Conservation (phyloP, 2,888 invertebrate genomes). For the Odontothrips loti region DNA sequence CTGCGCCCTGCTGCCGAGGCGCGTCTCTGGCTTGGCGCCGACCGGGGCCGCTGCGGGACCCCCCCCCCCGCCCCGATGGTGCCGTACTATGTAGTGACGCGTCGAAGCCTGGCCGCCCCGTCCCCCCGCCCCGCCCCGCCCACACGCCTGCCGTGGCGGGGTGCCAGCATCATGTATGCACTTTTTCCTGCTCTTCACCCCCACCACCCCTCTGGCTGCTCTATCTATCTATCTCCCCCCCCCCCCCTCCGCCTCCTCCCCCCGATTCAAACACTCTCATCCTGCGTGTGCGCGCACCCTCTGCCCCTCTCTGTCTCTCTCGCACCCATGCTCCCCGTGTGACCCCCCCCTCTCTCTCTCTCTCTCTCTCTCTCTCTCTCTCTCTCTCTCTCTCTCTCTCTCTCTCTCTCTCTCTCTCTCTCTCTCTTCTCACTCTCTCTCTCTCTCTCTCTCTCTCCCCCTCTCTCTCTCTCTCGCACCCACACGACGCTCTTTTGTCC, state of each 20-base stretch:
- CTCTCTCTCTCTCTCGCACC: neutral
- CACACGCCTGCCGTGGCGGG: neutral
- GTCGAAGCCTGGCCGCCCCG: neutral
- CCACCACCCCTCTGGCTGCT: neutral
- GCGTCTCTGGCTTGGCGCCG: neutral
- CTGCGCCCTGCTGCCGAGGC: neutral
- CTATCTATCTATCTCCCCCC: neutral
- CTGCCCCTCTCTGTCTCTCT: too few relatives aligned
- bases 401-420: neutral
- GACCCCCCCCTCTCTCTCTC: neutral
- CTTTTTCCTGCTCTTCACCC: neutral
- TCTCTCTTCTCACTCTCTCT: neutral
- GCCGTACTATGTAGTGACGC: neutral
- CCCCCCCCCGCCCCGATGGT: too few relatives aligned
- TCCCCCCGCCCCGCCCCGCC: neutral
- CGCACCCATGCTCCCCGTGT: neutral
- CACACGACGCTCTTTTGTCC: neutral
- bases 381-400: neutral
- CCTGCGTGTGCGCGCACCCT: too few relatives aligned
- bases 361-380: neutral
- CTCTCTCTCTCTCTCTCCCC: neutral
- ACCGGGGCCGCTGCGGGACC: too few relatives aligned
- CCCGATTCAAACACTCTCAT: too few relatives aligned
- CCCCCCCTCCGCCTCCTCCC: neutral
- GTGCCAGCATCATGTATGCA: conserved; percentile 20